Evolutionary conservation across 2,113 vertebrate genomes (phyloP), one percentile per base, ranked within the genome.

Genomic region (Scopus umbretta): DNA sequence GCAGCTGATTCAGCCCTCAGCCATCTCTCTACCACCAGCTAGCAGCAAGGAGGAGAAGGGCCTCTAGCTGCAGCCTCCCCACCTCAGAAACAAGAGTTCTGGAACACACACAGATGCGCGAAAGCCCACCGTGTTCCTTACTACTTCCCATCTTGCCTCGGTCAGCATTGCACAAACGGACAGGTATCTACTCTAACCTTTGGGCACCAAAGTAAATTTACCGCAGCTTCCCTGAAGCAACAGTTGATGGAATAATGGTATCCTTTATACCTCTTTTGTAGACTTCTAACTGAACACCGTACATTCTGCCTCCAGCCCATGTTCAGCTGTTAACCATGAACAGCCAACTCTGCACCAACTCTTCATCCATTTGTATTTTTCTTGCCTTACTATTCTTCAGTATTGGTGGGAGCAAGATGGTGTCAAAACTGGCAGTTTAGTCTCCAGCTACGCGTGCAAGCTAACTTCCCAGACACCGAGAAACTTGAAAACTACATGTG

Each of bases 81-180:
- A 42, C 53, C 47, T 50, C 29, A 62, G 62, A 53, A 45, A 42
- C 11, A 1, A 18, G 16, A 38, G 29, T 9, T 50, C 32, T 27
- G 36, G 45, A 61, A 43, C 23, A 38, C 2, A 10, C 30, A 36
- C 18, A 36, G 42, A 26, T 5, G 10, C 13, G 30, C 17, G 20
- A 22, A 62, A 47, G n/a, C n/a, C 29, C 36, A 25, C 61, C 1
- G 0, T 1, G 0, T 16, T 34, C 34, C 23, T 13, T 8, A 5
- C 18, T 13, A 8, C 38, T n/a, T 42, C 23, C 34, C 36, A 14
- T 7, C 43, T 27, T 29, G 59, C n/a, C 45, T 36, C 67, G 18
- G n/a, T 16, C 40, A 61, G 43, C 23, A 5, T 2, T 23, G 25
- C 32, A 8, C 12, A 25, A 45, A 19, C 2, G 8, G 67, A 3